A percentile compares a stretch with the other conserved stretches of the same genome.
These are phyloP conservation scores for Mormyrops attenuatus DNA, from an alignment of 2,797 vertebrate species.

Conservation along the genomic window DNA sequence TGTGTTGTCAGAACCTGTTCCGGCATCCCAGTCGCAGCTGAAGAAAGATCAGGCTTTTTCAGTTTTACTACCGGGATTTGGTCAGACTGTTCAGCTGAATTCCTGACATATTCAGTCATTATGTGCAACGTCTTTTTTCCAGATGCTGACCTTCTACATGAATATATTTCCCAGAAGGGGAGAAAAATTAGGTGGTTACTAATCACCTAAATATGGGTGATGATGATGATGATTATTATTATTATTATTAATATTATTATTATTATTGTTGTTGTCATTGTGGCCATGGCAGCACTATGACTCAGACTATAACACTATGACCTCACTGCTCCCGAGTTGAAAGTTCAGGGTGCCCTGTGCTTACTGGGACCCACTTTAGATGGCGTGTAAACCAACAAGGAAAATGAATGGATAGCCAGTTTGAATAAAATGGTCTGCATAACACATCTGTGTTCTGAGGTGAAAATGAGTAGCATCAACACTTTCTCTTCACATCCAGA, in stretches of 20 bases:
- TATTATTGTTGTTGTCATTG: background rate
- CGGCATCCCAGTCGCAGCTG: background rate
- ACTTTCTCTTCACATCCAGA: background rate
- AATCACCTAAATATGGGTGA: background rate
- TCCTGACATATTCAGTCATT: background rate
- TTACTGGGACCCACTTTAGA: background rate
- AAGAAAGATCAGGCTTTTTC: background rate
- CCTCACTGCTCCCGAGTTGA: background rate
- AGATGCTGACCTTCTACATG: background rate
- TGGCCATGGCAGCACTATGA: background rate
- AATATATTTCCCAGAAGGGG: background rate
- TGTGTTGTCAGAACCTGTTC: background rate
- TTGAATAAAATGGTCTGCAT: background rate
- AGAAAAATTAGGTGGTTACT: background rate
- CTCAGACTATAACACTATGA: background rate
- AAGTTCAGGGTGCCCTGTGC: background rate
- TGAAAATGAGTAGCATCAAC: background rate
- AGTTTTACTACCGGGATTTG: background rate
- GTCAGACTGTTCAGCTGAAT: background rate
- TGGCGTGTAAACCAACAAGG: background rate
- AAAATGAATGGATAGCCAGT: background rate
- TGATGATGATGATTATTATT: background rate
- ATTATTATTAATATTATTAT: background rate
- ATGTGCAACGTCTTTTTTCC: background rate
- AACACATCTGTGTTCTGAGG: background rate